A percentile compares a stretch with the other conserved stretches of the same genome.
Evolutionary conservation across 2,797 vertebrate species (phyloP).

Genomic region (Phrynocephalus vlangalii): DNA sequence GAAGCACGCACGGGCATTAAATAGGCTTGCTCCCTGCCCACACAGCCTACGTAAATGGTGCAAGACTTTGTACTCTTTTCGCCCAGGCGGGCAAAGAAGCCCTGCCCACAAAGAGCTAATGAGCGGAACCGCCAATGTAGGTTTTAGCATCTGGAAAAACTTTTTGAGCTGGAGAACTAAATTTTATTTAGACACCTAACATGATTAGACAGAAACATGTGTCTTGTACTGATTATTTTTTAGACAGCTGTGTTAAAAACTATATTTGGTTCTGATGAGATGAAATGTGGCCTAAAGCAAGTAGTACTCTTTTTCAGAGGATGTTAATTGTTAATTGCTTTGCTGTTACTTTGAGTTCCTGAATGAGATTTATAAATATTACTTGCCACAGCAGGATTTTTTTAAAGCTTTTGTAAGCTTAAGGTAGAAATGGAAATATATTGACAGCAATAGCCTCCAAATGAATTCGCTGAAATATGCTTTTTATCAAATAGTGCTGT

Average conservation of each 20-base stretch:
- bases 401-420: constrained; percentile 19
- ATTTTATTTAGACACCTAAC: constrained; percentile 8
- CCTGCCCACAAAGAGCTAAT: too few species aligned
- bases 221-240: not conserved
- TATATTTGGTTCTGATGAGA: not conserved
- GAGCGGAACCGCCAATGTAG: not conserved
- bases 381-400: constrained; percentile 1
- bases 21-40: too few species aligned
- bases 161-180: not conserved
- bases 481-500: constrained; percentile 24
- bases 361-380: constrained; percentile 11
- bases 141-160: not conserved
- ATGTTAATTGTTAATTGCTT: constrained; percentile 24
- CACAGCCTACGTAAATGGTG: too few species aligned
- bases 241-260: not conserved
- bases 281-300: not conserved
- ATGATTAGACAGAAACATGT: not conserved
- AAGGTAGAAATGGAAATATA: constrained; percentile 21
- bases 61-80: too few species aligned
- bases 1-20: too few species aligned
- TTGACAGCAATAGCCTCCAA: constrained; percentile 7
- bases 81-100: too few species aligned
- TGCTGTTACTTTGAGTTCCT: not conserved
- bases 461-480: constrained; percentile 11
- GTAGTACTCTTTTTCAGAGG: not conserved